Evolutionary conservation across 2,888 invertebrate species (phyloP), one percentile per base, ranked within the genome.

Genomic region (Trypoxylon attenuatum): DNA sequence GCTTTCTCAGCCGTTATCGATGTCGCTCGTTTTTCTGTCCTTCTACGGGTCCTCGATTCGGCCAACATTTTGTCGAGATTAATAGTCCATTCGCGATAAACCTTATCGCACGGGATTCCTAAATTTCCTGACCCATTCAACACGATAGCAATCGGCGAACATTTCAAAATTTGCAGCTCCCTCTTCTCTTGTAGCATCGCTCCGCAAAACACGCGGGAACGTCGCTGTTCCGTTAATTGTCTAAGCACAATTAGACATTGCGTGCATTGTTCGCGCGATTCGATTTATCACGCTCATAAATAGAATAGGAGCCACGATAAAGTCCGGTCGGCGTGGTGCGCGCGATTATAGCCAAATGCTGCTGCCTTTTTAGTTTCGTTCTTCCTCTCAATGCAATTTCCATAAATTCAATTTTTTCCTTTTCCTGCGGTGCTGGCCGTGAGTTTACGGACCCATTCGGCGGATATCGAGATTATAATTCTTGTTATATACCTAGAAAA

Each of bases 401-500:
- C 72, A 75, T 72, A 71, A 71, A 73, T 71, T 73, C 62, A 41
- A 75, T 67, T 66, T 67, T 71, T 73, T 60, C 56, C 25, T 16
- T 27, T 22, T 49, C 49, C 21, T 21, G 13, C 16, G 18, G 15
- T 18, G 16, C 33, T 49, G 39, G 38, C 51, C 19, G 33, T 33
- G 23, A 39, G 25, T 42, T 39, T 39, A 68, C 8, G 23, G 39
- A 47, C 38, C 49, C 13, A 47, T 27, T 33, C 60, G 23, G n/a
- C 25, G 68, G 52, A 60, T 67, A 67, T 67, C 67, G 67, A 67
- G 59, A 67, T 41, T 68, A 51, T 67, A 51, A 52, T 51, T 61
- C 54, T 50, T 54, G 60, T 68, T 68, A 65, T 39, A 43, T 46
- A 41, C 15, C 22, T 27, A 15, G 46, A 13, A 62, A 55, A 55